Evolutionary conservation across 2,113 vertebrate species (phyloP).

Genomic region (Butorides virescens): DNA sequence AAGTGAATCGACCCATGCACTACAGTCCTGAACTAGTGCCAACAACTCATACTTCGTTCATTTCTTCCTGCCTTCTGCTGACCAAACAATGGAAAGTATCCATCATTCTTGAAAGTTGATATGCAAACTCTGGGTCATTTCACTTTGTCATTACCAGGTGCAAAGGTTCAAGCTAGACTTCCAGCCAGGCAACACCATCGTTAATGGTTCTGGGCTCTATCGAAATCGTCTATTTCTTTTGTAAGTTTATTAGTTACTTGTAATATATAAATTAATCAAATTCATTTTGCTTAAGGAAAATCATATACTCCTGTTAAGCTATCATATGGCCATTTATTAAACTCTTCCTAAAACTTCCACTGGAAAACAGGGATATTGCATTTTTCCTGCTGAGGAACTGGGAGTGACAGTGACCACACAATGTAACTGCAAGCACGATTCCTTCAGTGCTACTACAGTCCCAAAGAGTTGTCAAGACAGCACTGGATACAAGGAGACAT

Average conservation of each 20-base stretch:
- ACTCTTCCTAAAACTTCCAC: not conserved
- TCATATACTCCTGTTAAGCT: not conserved
- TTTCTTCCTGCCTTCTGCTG: not conserved
- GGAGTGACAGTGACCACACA: not conserved
- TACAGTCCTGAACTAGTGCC: not conserved
- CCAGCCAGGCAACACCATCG: not conserved
- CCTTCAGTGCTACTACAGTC: not conserved
- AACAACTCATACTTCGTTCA: not conserved
- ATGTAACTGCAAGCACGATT: not conserved
- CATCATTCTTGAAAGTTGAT: not conserved
- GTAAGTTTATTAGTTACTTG: not conserved
- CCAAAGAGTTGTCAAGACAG: not conserved
- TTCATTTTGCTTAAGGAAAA: not conserved
- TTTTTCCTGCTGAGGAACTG: not conserved
- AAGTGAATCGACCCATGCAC: not conserved
- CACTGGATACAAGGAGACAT: not conserved
- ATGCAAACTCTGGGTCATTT: not conserved
- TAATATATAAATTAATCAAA: not conserved
- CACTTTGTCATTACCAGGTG: not conserved
- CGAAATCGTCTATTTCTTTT: not conserved
- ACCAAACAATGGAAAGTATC: not conserved
- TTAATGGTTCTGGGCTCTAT: not conserved
- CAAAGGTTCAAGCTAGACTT: not conserved
- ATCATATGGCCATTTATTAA: not conserved
- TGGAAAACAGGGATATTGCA: not conserved